A percentile compares a stretch with the other conserved stretches of the same genome.
phyloP scores from a whole-genome alignment of 2,888 invertebrate genomes.

The Lochmaea capreae region DNA sequence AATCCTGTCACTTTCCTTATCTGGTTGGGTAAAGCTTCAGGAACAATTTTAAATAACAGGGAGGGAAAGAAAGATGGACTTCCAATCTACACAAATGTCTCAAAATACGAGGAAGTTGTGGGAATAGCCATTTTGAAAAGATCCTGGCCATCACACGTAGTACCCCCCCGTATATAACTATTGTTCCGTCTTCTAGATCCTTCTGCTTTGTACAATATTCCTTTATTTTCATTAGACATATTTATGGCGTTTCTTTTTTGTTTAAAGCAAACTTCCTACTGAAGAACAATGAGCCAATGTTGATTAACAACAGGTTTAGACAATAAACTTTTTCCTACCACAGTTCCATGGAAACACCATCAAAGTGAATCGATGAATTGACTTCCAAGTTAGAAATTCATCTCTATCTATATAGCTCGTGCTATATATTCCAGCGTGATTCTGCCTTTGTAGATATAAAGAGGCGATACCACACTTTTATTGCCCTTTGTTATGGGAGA shows the following conservation, averaged over 20 bases:
- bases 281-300: neutral
- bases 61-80: no score
- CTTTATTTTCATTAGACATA: neutral
- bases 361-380: slow-evolving; percentile 51
- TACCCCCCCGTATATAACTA: no score
- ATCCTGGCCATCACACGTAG: no score
- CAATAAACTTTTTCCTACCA: neutral
- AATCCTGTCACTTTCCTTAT: no score
- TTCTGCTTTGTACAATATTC: no score
- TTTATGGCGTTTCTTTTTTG: neutral
- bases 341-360: slow-evolving; percentile 40
- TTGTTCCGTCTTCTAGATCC: no score
- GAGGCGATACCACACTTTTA: slow-evolving; percentile 55
- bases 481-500: slow-evolving; percentile 57
- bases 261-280: neutral
- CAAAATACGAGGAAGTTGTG: no score
- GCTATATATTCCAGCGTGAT: slow-evolving; percentile 44
- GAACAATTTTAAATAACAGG: no score
- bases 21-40: no score
- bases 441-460: slow-evolving; percentile 48
- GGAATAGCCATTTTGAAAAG: no score
- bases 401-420: slow-evolving; percentile 11
- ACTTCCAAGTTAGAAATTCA: slow-evolving; percentile 45
- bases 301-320: neutral
- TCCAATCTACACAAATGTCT: no score